Percentiles rank a stretch among this genome's conserved stretches.
Evolutionary conservation across 1,140 invertebrate genomes (phyloP).

Genomic region (Nilaparvata lugens): DNA sequence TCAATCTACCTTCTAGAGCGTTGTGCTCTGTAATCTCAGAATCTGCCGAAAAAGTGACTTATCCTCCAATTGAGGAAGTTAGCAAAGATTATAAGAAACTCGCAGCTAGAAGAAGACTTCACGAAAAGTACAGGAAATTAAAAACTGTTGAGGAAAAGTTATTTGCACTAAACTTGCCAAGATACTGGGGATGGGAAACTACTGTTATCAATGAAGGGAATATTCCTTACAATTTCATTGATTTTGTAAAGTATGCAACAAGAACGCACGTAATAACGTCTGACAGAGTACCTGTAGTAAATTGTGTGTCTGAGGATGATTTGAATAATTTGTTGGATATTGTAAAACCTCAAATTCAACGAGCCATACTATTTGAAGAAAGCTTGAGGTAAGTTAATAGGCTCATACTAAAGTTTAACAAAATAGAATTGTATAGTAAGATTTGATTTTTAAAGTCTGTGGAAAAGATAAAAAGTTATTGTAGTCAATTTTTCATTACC

Average conservation of each 20-base stretch:
- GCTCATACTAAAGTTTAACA: too few relatives aligned
- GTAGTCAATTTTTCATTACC: too few relatives aligned
- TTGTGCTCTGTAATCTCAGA: not conserved
- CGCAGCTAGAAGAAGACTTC: not conserved
- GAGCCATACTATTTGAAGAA: slow-evolving; percentile 46
- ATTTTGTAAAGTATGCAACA: slow-evolving; percentile 58
- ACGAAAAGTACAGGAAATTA: slow-evolving; percentile 27
- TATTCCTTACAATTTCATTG: slow-evolving; percentile 55
- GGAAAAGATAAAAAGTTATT: too few relatives aligned
- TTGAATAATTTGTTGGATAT: slow-evolving; percentile 37
- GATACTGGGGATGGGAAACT: slow-evolving; percentile 64
- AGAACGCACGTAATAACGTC: slow-evolving; percentile 50
- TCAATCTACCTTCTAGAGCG: not conserved
- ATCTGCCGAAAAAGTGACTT: not conserved
- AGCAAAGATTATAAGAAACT: not conserved
- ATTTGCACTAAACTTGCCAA: slow-evolving; percentile 66
- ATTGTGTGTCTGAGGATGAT: slow-evolving; percentile 20
- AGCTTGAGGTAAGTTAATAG: too few relatives aligned
- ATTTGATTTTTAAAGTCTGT: too few relatives aligned
- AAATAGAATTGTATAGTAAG: too few relatives aligned
- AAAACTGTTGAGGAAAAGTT: slow-evolving; percentile 73
- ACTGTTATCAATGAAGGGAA: slow-evolving; percentile 47
- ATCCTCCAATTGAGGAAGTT: not conserved
- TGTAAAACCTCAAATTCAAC: slow-evolving; percentile 46
- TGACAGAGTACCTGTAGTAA: slow-evolving; percentile 27